Percentiles rank a stretch among this genome's conserved stretches.
Conservation (phyloP, 2,888 invertebrate species). For the Congeria kusceri region DNA sequence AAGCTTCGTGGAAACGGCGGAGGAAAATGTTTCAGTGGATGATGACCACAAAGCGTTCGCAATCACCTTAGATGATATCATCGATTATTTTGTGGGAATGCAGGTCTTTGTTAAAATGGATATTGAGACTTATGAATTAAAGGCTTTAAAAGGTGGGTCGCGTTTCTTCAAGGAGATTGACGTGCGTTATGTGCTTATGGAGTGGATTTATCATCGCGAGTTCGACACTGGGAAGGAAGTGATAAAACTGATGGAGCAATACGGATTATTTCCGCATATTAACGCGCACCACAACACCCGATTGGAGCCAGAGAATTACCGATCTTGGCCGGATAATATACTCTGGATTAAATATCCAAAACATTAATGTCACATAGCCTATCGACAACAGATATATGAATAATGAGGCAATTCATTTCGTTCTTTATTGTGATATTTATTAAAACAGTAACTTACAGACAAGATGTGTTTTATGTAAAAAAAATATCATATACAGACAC, state of each 20-base stretch:
- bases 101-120: conserved; percentile 77
- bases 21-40: conserved; percentile 1
- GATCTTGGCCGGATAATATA: conserved; percentile 76
- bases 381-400: no score
- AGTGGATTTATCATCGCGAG: conserved; percentile 73
- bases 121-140: conserved; percentile 75
- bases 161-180: conserved; percentile 71
- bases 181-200: conserved; percentile 74
- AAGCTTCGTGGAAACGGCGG: conserved; percentile 57
- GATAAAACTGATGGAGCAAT: conserved; percentile 61
- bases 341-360: conserved; percentile 71
- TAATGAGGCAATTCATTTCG: no score
- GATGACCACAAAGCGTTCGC: conserved; percentile 52
- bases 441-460: no score
- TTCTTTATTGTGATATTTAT: no score
- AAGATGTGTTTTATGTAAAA: no score
- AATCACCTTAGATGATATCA: conserved; percentile 71
- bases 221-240: conserved; percentile 62
- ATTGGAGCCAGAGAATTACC: conserved; percentile 57
- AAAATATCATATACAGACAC: no score
- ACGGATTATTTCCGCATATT: conserved; percentile 69
- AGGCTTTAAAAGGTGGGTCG: conserved; percentile 64
- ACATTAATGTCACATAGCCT: background rate
- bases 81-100: conserved; percentile 54
- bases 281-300: conserved; percentile 55